phyloP scores from a whole-genome alignment of 2,113 vertebrate species.

The Carollia perspicillata region DNA sequence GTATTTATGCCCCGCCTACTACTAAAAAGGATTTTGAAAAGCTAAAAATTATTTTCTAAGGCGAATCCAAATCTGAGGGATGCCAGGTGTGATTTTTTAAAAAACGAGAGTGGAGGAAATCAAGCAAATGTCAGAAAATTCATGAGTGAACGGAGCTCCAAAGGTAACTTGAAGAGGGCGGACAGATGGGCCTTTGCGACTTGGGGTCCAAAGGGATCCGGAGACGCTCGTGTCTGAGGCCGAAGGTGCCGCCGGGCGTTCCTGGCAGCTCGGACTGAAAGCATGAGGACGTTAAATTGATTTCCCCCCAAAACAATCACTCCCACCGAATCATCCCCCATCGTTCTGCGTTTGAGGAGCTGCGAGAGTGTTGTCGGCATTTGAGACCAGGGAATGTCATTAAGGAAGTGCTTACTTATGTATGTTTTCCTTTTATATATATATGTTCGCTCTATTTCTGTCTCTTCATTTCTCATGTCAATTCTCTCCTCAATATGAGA shows the following conservation, averaged over 20 bases:
- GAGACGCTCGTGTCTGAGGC: conserved; percentile 40
- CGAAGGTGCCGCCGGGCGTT: background rate
- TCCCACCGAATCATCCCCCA: conserved; percentile 3
- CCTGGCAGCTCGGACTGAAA: conserved; percentile 49
- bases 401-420: background rate
- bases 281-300: conserved; percentile 45
- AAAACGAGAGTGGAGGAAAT: background rate
- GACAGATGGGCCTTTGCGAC: conserved; percentile 49
- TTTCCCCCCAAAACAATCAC: conserved; percentile 28
- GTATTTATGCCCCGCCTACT: conserved; percentile 1
- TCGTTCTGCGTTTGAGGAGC: conserved; percentile 44
- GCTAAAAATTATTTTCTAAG: conserved; percentile 39
- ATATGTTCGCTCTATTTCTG: background rate
- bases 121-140: conserved; percentile 33
- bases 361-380: background rate
- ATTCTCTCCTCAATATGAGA: background rate
- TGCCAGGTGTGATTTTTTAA: conserved; percentile 47
- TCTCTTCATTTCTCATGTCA: background rate
- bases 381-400: background rate
- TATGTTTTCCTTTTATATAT: background rate
- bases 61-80: conserved; percentile 29
- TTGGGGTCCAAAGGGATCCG: conserved; percentile 15
- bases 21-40: conserved; percentile 32
- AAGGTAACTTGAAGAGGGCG: conserved; percentile 32
- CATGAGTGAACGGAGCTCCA: conserved; percentile 16